Percentiles rank a stretch among this genome's conserved stretches.
Evolutionary conservation across 1,140 invertebrate species (phyloP).

Genomic region (Tetragnatha versicolor): DNA sequence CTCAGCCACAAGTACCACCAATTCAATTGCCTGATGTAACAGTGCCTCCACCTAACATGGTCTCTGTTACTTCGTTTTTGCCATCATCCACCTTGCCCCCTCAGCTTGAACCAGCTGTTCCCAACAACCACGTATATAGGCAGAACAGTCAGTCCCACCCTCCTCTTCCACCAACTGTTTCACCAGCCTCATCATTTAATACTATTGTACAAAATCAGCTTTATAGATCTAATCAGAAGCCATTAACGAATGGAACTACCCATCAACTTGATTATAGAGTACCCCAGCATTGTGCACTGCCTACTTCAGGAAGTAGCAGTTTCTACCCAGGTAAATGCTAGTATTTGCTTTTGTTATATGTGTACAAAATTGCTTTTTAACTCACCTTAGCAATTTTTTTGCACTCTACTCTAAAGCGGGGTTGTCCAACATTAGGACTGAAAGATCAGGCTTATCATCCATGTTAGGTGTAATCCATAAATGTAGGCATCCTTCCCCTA

Average conservation of each 20-base stretch:
- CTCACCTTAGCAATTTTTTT: not conserved
- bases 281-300: conserved; percentile 45
- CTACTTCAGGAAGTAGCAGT: conserved; percentile 36
- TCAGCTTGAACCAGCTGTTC: conserved; percentile 46
- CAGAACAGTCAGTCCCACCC: conserved; percentile 31
- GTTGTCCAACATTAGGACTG: not conserved
- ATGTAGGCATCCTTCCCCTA: not conserved
- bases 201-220: conserved; percentile 48
- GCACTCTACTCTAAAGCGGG: not conserved
- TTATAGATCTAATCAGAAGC: conserved; percentile 40
- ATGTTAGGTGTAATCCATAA: not conserved
- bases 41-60: conserved; percentile 56
- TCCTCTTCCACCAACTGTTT: conserved; percentile 35
- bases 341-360: not conserved
- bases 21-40: conserved; percentile 56
- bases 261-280: conserved; percentile 51
- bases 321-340: conserved; percentile 43
- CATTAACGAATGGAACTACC: conserved; percentile 33
- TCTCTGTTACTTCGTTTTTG: conserved; percentile 46
- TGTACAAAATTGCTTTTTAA: not conserved
- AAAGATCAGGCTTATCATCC: not conserved
- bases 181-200: conserved; percentile 34
- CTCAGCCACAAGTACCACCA: conserved; percentile 40
- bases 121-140: conserved; percentile 39
- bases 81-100: conserved; percentile 47